These are phyloP conservation scores for Iselma pallidipennis DNA, from an alignment of 2,888 invertebrate genomes.

Conservation along the genomic window DNA sequence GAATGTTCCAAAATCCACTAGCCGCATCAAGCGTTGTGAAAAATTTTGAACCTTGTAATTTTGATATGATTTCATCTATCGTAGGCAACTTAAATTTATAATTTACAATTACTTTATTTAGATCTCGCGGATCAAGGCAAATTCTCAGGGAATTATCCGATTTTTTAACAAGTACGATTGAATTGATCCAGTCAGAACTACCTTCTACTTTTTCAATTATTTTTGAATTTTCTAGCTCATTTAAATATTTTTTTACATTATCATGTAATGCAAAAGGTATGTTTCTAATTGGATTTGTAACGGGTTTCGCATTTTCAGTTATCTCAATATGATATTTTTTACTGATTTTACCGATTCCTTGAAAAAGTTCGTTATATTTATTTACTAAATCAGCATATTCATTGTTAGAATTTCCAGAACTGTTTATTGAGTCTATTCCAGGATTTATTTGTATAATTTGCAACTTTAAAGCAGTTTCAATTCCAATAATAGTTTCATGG, in stretches of 20 bases:
- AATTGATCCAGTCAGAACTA: slow-evolving; percentile 27
- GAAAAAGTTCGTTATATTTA: slow-evolving; percentile 15
- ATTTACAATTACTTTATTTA: slow-evolving; percentile 22
- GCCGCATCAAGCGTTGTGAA: slow-evolving; percentile 21
- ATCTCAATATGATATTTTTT: slow-evolving; percentile 26
- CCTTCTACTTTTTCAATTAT: slow-evolving; percentile 20
- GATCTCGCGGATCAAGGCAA: slow-evolving; percentile 25
- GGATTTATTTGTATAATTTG: background rate
- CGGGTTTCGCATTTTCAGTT: slow-evolving; percentile 17
- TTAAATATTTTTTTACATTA: slow-evolving; percentile 15
- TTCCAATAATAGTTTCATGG: background rate
- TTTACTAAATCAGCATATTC: background rate
- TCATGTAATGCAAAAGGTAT: slow-evolving; percentile 26
- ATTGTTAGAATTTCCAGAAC: background rate
- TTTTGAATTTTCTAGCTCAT: background rate
- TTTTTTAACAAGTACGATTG: slow-evolving; percentile 27
- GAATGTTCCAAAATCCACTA: slow-evolving; percentile 22
- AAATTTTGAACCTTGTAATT: slow-evolving; percentile 14
- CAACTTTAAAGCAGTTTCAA: background rate
- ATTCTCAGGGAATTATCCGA: slow-evolving; percentile 21
- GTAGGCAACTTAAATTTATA: slow-evolving; percentile 15
- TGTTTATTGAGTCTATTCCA: background rate
- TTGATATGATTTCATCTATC: slow-evolving; percentile 18
- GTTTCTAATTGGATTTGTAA: slow-evolving; percentile 21
- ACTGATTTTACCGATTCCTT: slow-evolving; percentile 19